A percentile compares a stretch with the other conserved stretches of the same genome.
Evolutionary conservation across 2,888 invertebrate species (phyloP).

Genomic region (Galerucella pusilla): DNA sequence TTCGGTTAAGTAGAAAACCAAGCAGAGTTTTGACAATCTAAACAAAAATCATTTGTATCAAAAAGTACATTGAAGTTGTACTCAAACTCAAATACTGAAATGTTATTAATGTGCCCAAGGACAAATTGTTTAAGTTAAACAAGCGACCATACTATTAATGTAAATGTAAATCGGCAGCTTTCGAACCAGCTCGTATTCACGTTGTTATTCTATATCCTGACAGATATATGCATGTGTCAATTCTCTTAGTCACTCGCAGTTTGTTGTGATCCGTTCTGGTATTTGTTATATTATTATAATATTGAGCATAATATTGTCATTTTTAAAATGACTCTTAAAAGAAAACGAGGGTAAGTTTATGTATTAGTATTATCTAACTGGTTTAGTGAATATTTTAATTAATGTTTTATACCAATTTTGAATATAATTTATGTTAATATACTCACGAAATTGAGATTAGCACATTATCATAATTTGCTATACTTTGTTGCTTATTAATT

Average conservation of each 20-base stretch:
- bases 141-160: not conserved
- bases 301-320: not conserved
- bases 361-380: not conserved
- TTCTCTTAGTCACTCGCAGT: not conserved
- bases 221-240: not conserved
- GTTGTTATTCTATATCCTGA: not conserved
- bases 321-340: not conserved
- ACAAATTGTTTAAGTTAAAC: not conserved
- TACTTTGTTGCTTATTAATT: too few species aligned
- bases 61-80: too few species aligned
- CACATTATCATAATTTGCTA: too few species aligned
- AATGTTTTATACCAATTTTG: too few species aligned
- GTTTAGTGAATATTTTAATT: too few species aligned
- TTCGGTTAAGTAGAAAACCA: too few species aligned
- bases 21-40: too few species aligned
- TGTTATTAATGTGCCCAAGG: too few species aligned
- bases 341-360: conserved; percentile 4
- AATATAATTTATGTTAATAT: too few species aligned
- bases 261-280: not conserved
- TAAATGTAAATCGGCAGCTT: not conserved
- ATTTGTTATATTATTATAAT: not conserved
- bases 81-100: too few species aligned
- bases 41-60: too few species aligned
- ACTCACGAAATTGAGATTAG: too few species aligned
- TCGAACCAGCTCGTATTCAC: not conserved